A percentile compares a stretch with the other conserved stretches of the same genome.
Conservation (phyloP, 2,797 vertebrate genomes). For the Pipistrellus pipistrellus region DNA sequence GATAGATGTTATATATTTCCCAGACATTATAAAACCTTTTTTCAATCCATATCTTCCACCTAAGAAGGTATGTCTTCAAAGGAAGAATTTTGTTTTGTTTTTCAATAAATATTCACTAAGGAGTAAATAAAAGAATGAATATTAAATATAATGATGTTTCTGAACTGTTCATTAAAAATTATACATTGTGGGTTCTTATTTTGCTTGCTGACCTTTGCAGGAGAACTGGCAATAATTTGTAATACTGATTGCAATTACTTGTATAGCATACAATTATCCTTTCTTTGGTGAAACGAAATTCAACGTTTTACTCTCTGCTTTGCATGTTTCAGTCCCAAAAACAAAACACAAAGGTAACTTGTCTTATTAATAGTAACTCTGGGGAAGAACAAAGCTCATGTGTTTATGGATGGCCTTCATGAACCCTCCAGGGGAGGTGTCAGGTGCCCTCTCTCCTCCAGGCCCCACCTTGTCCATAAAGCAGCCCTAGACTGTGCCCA, state of each 20-base stretch:
- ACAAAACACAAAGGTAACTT: constrained; percentile 70
- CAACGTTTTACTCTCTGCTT: constrained; percentile 87
- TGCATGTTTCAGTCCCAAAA: constrained; percentile 75
- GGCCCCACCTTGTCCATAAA: not conserved
- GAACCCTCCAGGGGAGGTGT: not conserved
- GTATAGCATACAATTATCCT: constrained; percentile 78
- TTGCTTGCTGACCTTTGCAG: constrained; percentile 72
- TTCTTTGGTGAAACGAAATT: constrained; percentile 85
- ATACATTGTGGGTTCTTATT: constrained; percentile 7
- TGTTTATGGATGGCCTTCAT: not conserved
- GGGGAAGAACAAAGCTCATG: not conserved
- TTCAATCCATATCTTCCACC: not conserved
- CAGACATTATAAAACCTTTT: not conserved
- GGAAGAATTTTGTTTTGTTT: not conserved
- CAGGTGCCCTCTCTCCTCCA: not conserved
- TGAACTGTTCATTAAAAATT: not conserved
- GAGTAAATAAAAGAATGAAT: constrained; percentile 31
- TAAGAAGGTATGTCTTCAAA: not conserved
- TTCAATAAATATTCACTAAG: not conserved
- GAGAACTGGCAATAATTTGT: constrained; percentile 74
- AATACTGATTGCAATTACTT: constrained; percentile 84
- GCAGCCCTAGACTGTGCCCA: not conserved
- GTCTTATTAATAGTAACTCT: not conserved
- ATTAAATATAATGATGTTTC: not conserved
- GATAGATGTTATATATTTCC: not conserved